Evolutionary conservation across 2,888 invertebrate species (phyloP).

Genomic region (Andricus curvator): DNA sequence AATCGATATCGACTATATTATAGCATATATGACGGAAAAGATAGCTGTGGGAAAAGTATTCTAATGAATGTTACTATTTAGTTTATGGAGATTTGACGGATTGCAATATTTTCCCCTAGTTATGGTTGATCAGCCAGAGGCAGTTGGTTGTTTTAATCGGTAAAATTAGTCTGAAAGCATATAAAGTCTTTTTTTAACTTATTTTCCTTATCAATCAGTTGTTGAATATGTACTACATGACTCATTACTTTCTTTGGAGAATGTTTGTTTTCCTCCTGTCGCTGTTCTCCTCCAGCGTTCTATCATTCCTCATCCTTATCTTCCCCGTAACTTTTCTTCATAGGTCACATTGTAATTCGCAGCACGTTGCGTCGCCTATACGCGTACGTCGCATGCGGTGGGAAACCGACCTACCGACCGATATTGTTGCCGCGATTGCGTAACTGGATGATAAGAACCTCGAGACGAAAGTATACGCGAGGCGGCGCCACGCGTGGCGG

Average conservation of each 20-base stretch:
- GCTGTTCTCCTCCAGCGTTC: neutral
- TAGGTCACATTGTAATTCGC: slow-evolving; percentile 50
- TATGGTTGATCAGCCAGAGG: neutral
- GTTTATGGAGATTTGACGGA: neutral
- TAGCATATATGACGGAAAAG: neutral
- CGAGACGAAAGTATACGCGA: slow-evolving; percentile 58
- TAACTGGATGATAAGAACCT: slow-evolving; percentile 65
- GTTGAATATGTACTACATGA: neutral
- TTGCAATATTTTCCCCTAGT: neutral
- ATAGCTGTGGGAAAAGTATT: neutral
- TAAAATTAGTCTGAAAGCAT: neutral
- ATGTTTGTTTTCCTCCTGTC: slow-evolving; percentile 15
- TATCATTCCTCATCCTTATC: slow-evolving; percentile 11
- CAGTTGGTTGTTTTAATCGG: neutral
- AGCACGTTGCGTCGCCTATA: slow-evolving; percentile 43
- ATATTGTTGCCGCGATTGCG: slow-evolving; percentile 60
- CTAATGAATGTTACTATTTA: neutral
- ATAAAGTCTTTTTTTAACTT: neutral
- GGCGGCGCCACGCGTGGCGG: slow-evolving; percentile 48
- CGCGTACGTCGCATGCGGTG: slow-evolving; percentile 46
- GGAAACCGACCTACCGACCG: slow-evolving; percentile 61
- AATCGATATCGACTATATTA: neutral
- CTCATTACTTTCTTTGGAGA: slow-evolving; percentile 4
- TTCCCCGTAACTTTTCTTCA: slow-evolving; percentile 10
- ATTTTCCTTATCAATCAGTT: neutral